Conservation (phyloP, 2,113 vertebrate species). For the Alces alces region DNA sequence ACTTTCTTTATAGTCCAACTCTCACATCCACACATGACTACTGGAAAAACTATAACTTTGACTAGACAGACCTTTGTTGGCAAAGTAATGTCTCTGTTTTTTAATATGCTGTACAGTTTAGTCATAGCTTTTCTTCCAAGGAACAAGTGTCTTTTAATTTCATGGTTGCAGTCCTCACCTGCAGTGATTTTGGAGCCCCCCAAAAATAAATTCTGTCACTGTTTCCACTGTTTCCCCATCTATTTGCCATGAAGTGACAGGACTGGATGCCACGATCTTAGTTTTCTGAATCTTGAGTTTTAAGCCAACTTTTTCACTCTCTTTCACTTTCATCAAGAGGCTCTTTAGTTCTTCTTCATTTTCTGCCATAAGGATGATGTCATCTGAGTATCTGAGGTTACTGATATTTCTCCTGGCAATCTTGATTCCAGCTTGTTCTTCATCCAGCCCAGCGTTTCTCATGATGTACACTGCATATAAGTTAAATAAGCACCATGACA, state of each 20-base stretch:
- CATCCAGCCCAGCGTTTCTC: not conserved
- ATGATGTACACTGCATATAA: not conserved
- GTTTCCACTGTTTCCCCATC: not conserved
- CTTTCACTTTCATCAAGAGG: not conserved
- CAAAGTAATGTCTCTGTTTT: not conserved
- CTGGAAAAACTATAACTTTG: not conserved
- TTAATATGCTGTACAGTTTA: not conserved
- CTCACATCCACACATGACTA: not conserved
- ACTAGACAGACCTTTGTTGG: not conserved
- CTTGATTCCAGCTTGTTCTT: not conserved
- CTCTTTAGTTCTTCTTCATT: not conserved
- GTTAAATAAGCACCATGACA: not conserved
- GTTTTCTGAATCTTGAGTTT: not conserved
- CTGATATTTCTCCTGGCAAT: not conserved
- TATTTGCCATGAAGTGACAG: not conserved
- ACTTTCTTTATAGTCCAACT: not conserved
- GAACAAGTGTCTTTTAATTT: not conserved
- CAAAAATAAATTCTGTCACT: not conserved
- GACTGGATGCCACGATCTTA: not conserved
- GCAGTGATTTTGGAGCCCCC: not conserved
- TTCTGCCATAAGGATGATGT: not conserved
- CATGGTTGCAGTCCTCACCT: not conserved
- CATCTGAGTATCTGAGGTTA: not conserved
- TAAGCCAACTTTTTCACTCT: not conserved
- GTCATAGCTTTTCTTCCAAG: not conserved